Evolutionary conservation across 2,113 vertebrate genomes (phyloP).

Genomic region (Scolopax mira): DNA sequence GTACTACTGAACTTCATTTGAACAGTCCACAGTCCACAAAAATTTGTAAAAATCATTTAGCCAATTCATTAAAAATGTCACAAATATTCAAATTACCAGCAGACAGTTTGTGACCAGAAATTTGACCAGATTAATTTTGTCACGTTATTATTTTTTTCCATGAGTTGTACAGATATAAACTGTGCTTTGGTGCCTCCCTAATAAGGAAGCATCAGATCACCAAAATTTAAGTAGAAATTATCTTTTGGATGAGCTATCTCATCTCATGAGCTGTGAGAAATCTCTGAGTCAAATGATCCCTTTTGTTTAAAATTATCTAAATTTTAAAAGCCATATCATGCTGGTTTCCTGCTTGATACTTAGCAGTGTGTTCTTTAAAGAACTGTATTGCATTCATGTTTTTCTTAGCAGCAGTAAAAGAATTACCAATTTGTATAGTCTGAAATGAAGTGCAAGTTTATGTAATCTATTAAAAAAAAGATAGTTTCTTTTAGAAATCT

Average conservation of each 20-base stretch:
- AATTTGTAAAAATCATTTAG: background rate
- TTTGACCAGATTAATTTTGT: background rate
- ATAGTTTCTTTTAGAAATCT: background rate
- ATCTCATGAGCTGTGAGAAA: no score
- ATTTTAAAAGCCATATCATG: accelerated
- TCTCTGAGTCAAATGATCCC: background rate
- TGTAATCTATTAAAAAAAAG: background rate
- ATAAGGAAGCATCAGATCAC: background rate
- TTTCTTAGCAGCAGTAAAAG: background rate
- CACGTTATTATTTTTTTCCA: background rate
- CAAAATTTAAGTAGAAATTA: background rate
- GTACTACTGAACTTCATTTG: background rate
- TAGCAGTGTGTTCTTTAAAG: background rate
- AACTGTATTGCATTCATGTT: background rate
- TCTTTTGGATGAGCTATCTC: background rate
- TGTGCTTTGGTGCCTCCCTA: background rate
- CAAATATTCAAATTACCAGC: background rate
- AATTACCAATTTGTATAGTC: background rate
- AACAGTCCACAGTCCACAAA: background rate
- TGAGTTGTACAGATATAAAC: background rate
- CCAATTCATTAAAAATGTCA: background rate
- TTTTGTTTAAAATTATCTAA: background rate
- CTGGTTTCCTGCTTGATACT: background rate
- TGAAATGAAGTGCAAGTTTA: background rate
- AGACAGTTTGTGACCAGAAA: background rate